Conservation (phyloP, 2,113 vertebrate genomes). For the Clarias gariepinus region DNA sequence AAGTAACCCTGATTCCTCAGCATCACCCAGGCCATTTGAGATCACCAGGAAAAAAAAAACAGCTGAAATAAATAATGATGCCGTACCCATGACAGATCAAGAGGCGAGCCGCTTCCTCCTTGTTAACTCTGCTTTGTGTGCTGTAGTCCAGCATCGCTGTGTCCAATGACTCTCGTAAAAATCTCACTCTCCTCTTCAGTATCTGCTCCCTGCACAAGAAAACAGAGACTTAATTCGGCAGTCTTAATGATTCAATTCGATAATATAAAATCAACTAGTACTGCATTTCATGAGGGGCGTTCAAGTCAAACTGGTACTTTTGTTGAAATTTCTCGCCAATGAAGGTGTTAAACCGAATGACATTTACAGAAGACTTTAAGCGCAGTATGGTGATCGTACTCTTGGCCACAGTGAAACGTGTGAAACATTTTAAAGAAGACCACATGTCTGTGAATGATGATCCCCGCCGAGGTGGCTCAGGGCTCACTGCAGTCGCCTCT, state of each 20-base stretch:
- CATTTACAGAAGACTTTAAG: too few relatives aligned
- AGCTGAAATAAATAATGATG: background rate
- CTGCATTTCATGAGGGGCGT: background rate
- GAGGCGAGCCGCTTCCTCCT: constrained; percentile 71
- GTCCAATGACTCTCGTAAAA: constrained; percentile 74
- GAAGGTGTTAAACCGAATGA: too few relatives aligned
- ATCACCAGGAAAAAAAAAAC: background rate
- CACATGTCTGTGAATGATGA: too few relatives aligned
- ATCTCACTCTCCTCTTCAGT: constrained; percentile 68
- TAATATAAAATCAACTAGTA: background rate
- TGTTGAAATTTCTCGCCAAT: too few relatives aligned
- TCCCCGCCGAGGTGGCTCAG: too few relatives aligned
- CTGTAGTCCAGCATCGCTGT: constrained; percentile 64
- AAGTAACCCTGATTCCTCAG: background rate
- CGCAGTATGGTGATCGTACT: too few relatives aligned
- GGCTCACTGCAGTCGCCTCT: too few relatives aligned
- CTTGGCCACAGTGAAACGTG: too few relatives aligned
- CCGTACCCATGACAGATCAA: constrained; percentile 81
- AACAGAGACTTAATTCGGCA: background rate
- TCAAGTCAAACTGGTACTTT: too few relatives aligned
- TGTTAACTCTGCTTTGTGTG: constrained; percentile 65
- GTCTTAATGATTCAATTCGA: background rate
- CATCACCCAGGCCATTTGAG: background rate
- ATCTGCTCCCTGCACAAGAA: constrained; percentile 66
- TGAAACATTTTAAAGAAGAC: too few relatives aligned